These are phyloP conservation scores for Lepeophtheirus salmonis DNA, from an alignment of 1,140 invertebrate species.

Conservation along the genomic window DNA sequence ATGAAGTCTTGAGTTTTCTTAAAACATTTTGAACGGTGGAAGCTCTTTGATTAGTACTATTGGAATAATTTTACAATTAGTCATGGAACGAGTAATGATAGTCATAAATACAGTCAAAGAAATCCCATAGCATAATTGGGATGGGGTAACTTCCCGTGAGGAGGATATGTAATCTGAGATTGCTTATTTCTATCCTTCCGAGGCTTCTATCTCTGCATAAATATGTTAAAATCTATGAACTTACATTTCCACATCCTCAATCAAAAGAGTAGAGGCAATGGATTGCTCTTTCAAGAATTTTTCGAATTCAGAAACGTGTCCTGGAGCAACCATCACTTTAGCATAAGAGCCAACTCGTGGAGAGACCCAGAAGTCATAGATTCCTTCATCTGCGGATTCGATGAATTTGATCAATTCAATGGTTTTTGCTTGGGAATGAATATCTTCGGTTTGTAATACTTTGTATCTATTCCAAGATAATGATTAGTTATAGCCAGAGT, in stretches of 20 bases:
- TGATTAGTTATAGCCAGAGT: not conserved
- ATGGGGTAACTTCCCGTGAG: too few species aligned
- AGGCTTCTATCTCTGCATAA: too few species aligned
- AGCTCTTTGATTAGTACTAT: too few species aligned
- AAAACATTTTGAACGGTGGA: too few species aligned
- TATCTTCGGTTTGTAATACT: not conserved
- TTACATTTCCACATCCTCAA: not conserved
- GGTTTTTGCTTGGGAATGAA: not conserved
- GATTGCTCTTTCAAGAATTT: not conserved
- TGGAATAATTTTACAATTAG: too few species aligned
- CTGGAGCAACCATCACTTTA: not conserved
- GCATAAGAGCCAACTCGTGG: not conserved
- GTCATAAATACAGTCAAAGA: too few species aligned
- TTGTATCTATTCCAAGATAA: not conserved
- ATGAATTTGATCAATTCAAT: not conserved
- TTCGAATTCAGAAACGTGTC: not conserved
- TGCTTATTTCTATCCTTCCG: too few species aligned
- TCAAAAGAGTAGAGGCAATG: not conserved
- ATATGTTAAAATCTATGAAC: too few species aligned
- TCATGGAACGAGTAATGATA: too few species aligned
- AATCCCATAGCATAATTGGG: too few species aligned
- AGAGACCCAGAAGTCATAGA: constrained; percentile 1
- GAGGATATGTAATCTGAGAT: too few species aligned
- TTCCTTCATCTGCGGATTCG: not conserved
- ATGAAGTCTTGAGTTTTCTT: not conserved